Evolutionary conservation across 1,140 invertebrate species (phyloP).

Genomic region (Matsumurasca onukii): DNA sequence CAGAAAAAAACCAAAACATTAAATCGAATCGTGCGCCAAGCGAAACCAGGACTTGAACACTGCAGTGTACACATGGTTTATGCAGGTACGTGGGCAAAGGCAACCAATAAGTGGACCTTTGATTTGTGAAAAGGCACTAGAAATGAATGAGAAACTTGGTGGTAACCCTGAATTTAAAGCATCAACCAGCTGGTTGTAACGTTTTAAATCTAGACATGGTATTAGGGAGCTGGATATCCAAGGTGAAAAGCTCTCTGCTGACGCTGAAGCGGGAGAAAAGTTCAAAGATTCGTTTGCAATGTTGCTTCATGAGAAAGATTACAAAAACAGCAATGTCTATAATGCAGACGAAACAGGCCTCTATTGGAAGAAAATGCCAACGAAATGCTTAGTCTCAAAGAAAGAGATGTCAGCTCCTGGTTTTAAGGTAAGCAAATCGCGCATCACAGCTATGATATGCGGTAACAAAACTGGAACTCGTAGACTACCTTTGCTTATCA

Average conservation of each 20-base stretch:
- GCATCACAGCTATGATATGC: conserved; percentile 47
- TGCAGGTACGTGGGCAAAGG: conserved; percentile 16
- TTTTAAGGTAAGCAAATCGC: conserved; percentile 40
- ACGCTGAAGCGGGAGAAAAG: conserved; percentile 42
- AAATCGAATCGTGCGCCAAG: conserved; percentile 30
- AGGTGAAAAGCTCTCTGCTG: conserved; percentile 43
- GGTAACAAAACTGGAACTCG: conserved; percentile 40
- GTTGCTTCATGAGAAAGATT: conserved; percentile 39
- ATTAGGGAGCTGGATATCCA: conserved; percentile 35
- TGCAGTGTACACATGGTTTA: conserved; percentile 21
- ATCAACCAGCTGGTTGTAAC: conserved; percentile 3
- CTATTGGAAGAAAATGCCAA: conserved; percentile 46
- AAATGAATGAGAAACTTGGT: background rate
- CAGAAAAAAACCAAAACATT: conserved; percentile 32
- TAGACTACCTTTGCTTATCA: conserved; percentile 34
- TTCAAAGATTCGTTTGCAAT: conserved; percentile 32
- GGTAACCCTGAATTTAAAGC: background rate
- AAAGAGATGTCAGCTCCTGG: conserved; percentile 37
- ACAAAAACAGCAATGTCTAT: conserved; percentile 43
- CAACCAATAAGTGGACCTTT: conserved; percentile 31
- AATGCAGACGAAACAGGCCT: conserved; percentile 49
- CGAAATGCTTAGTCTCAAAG: conserved; percentile 43
- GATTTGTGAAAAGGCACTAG: conserved; percentile 29
- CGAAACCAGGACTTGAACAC: conserved; percentile 4
- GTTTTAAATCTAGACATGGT: conserved; percentile 32